phyloP scores from a whole-genome alignment of 1,140 invertebrate species.

The Aphis craccivora region DNA sequence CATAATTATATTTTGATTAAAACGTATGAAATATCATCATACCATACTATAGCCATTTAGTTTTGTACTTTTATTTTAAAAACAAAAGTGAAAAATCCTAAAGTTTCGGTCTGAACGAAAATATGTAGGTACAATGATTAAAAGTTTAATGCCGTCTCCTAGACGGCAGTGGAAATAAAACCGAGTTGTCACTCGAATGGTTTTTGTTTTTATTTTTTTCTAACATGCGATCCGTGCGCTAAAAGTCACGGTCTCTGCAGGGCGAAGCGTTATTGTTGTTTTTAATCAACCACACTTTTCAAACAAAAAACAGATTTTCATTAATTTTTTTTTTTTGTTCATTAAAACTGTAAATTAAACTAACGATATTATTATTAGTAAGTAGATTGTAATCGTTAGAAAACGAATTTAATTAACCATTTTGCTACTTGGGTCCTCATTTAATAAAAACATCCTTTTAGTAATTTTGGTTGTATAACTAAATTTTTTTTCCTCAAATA shows the following conservation, averaged over 20 bases:
- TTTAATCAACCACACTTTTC: neutral
- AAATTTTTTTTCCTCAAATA: neutral
- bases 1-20: neutral
- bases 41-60: neutral
- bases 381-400: neutral
- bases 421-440: neutral
- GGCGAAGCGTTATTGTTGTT: neutral
- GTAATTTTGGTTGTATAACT: neutral
- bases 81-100: neutral
- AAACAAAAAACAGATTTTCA: neutral
- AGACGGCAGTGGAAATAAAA: neutral
- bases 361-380: neutral
- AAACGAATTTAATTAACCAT: neutral
- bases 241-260: neutral
- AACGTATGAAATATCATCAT: neutral
- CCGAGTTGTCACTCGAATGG: neutral
- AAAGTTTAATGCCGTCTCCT: neutral
- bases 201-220: neutral
- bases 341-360: conserved; percentile 3
- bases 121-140: neutral
- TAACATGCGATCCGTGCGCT: neutral
- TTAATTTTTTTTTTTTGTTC: neutral
- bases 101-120: neutral
- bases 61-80: neutral
- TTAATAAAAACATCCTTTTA: neutral